Evolutionary conservation across 2,797 vertebrate species (phyloP), one percentile per base, ranked within the genome.

Genomic region (Morelia viridis): DNA sequence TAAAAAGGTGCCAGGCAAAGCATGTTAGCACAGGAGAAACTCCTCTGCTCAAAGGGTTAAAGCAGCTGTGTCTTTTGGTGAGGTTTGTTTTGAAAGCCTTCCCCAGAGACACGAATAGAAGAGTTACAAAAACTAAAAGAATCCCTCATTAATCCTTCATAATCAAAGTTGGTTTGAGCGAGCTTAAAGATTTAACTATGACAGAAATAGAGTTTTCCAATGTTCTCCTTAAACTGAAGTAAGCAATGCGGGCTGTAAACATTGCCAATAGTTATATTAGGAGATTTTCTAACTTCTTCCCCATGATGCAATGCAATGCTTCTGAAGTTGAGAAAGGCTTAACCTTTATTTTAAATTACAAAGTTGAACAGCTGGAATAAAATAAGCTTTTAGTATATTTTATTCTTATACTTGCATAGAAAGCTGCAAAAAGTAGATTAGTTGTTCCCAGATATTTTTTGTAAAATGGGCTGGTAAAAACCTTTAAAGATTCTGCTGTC

Each of bases 161-260:
- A 91, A 88, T 86, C 28, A 85, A 94, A 5, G 0, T 86, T 26
- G 26, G 71, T n/a, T 6, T 46, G 71, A 80, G 22, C 8, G 22
- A 86, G 12, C 86, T 35, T 41, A 83, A 90, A 71, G 89, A 91
- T 89, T 89, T 19, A 8, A 15, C 2, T 15, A 57, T 50, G 85
- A 62, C 19, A 89, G 89, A 65, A 89, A 62, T 24, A 56, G 15
- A 62, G 3, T 90, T 94, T 57, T 50, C 93, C 80, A 92, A 91
- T 46, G 64, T 91, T 92, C 85, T 88, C 84, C 91, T 35, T 91
- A 57, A 31, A 22, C 87, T 56, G 85, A 91, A 53, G 10, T 19
- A 28, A 17, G 0, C 17, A 88, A 92, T 90, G 5, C 0, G 94
- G 31, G 31, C 22, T 91, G 50, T 31, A 93, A 80, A 85, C 91